These are phyloP conservation scores for Ctenopoma multispine DNA, from an alignment of 2,797 vertebrate genomes.

Conservation along the genomic window DNA sequence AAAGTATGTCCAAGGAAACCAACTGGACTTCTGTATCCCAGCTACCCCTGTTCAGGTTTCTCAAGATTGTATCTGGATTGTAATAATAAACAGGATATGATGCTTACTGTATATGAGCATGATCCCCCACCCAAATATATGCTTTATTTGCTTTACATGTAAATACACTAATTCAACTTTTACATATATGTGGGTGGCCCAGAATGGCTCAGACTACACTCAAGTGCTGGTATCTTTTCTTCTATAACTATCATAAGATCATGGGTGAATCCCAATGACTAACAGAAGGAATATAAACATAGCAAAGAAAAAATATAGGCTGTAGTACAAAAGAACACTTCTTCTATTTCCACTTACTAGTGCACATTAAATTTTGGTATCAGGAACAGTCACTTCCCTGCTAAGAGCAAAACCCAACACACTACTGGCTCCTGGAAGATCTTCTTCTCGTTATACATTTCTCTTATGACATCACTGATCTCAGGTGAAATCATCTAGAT, in stretches of 20 bases:
- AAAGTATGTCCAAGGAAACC: background rate
- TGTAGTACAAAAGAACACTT: too few relatives aligned
- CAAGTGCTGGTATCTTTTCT: conserved; percentile 1
- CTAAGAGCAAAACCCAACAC: too few relatives aligned
- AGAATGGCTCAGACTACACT: background rate
- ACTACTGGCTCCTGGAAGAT: too few relatives aligned
- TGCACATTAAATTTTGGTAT: too few relatives aligned
- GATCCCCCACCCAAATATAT: conserved; percentile 19
- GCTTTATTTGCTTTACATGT: conserved; percentile 38
- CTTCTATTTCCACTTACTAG: too few relatives aligned
- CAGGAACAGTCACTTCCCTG: background rate
- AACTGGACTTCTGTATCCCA: background rate
- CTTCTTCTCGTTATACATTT: too few relatives aligned
- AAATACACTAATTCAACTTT: conserved; percentile 39
- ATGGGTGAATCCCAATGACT: background rate
- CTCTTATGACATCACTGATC: too few relatives aligned
- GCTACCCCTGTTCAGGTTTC: conserved; percentile 20
- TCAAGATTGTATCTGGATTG: conserved; percentile 36
- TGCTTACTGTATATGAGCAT: conserved; percentile 35
- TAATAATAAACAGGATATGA: conserved; percentile 60
- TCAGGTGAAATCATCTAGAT: too few relatives aligned
- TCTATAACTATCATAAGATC: background rate
- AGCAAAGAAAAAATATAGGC: background rate
- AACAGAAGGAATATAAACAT: background rate
- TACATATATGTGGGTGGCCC: conserved; percentile 32